phyloP scores from a whole-genome alignment of 1,140 invertebrate species.

The Limonius californicus region DNA sequence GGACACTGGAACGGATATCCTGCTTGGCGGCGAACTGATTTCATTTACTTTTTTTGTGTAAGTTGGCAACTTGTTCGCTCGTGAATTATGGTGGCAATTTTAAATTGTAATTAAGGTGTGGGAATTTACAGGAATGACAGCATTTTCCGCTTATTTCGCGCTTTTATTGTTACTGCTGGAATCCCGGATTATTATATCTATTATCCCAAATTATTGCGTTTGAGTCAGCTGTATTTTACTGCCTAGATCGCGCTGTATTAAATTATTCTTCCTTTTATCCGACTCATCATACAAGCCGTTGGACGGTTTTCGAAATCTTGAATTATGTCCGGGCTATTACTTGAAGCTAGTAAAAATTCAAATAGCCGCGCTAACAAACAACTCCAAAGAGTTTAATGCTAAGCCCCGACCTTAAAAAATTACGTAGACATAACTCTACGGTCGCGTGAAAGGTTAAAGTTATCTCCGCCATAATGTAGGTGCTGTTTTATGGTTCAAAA shows the following conservation, averaged over 20 bases:
- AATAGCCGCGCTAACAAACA: too few relatives aligned
- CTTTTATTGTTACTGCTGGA: slow-evolving; percentile 24
- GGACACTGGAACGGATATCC: slow-evolving; percentile 15
- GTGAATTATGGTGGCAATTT: slow-evolving; percentile 7
- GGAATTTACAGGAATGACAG: slow-evolving; percentile 12
- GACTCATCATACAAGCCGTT: background rate
- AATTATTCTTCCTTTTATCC: background rate
- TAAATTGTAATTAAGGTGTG: background rate
- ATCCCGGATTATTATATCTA: slow-evolving; percentile 26
- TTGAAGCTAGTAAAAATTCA: too few relatives aligned
- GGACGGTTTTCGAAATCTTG: background rate
- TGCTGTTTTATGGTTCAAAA: too few relatives aligned
- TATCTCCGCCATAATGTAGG: too few relatives aligned
- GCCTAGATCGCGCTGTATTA: background rate
- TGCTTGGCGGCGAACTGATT: slow-evolving; percentile 16
- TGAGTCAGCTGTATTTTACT: slow-evolving; percentile 21
- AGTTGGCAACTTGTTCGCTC: slow-evolving; percentile 10
- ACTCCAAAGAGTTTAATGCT: too few relatives aligned
- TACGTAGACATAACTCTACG: too few relatives aligned
- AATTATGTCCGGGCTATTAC: background rate
- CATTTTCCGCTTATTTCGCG: slow-evolving; percentile 25
- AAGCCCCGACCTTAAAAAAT: too few relatives aligned
- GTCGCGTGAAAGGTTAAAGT: too few relatives aligned
- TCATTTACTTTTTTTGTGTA: slow-evolving; percentile 16
- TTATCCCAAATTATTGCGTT: slow-evolving; percentile 26